Evolutionary conservation across 30 jellyfish, hydroid and myxozoan genomes (phyloP), one percentile per base, ranked within the genome.

Genomic region (Pelagia noctiluca): DNA sequence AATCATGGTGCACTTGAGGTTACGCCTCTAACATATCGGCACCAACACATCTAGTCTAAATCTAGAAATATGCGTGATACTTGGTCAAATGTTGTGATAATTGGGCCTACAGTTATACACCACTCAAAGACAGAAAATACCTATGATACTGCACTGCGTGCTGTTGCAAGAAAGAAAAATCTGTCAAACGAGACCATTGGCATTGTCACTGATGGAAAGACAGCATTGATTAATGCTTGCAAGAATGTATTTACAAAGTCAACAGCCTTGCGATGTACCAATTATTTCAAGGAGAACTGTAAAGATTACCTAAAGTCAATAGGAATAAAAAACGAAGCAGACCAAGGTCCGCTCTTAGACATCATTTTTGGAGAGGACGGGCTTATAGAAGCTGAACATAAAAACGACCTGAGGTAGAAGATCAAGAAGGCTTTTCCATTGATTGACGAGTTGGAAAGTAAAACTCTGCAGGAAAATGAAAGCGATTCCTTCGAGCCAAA

Each of bases 151-250:
- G 8, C 72, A 4, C 12, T 60, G 72, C 10, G 72, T 10, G 72
- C 10, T 5, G 21, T 60, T 60, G 72, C 72, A 4, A 60, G 23
- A n/a, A 60, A 60, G 21, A 60, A n/a, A 60, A n/a, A n/a, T 4
- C 72, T 60, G 11, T 5, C 34, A 26, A n/a, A 22, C 23, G 29
- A 10, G 21, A 60, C 10, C 10, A 4, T 60, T n/a, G 72, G 72
- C 29, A 60, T 60, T 24, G 35, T 60, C 5, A 60, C 72, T n/a
- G 72, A 60, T n/a, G 70, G 80, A 16, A 25, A 35, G 30, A 25
- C 1, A n/a, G 80, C 80, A 0, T 67, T 67, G 80, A 67, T 67
- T 31, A 67, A 67, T 30, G 80, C 80, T 21, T 67, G 80, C 34
- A 23, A 35, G n/a, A 25, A 16, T 13, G 32, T 23, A 16, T 67